Conservation (phyloP, 1,140 invertebrate genomes). For the Stegodyphus dumicola region DNA sequence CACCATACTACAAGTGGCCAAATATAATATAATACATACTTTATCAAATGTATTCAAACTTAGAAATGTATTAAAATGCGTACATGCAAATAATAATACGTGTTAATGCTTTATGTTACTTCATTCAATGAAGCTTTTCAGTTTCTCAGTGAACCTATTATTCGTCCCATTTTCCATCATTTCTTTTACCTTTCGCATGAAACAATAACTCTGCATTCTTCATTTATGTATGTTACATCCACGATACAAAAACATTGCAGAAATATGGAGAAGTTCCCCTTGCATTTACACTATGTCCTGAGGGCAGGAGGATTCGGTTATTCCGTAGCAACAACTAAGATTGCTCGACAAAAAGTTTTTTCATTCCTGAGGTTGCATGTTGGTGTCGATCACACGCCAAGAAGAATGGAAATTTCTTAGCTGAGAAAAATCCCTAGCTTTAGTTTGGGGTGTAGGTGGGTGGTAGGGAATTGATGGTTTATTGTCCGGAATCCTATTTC, state of each 20-base stretch:
- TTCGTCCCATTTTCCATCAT: too few relatives aligned
- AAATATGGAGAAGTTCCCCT: background rate
- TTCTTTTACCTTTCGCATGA: too few relatives aligned
- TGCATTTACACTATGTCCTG: conserved; percentile 11
- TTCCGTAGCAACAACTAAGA: conserved; percentile 20
- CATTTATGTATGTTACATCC: too few relatives aligned
- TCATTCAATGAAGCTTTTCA: too few relatives aligned
- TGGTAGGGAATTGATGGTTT: conserved; percentile 23
- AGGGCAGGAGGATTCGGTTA: conserved; percentile 1
- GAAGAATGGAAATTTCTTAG: conserved; percentile 23
- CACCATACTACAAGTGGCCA: too few relatives aligned
- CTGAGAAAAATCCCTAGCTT: conserved; percentile 16
- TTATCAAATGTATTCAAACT: too few relatives aligned
- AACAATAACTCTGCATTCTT: too few relatives aligned
- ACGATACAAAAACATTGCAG: background rate
- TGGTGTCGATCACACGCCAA: conserved; percentile 24
- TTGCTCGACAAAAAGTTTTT: conserved; percentile 16
- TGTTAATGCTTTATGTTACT: too few relatives aligned
- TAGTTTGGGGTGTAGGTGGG: background rate
- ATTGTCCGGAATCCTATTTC: conserved; percentile 52
- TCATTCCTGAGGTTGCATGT: conserved; percentile 49
- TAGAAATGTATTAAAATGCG: too few relatives aligned
- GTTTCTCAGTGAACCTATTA: too few relatives aligned
- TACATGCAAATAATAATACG: too few relatives aligned
- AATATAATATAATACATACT: too few relatives aligned